phyloP scores from a whole-genome alignment of 1,140 invertebrate genomes.

The Anoplolepis gracilipes region DNA sequence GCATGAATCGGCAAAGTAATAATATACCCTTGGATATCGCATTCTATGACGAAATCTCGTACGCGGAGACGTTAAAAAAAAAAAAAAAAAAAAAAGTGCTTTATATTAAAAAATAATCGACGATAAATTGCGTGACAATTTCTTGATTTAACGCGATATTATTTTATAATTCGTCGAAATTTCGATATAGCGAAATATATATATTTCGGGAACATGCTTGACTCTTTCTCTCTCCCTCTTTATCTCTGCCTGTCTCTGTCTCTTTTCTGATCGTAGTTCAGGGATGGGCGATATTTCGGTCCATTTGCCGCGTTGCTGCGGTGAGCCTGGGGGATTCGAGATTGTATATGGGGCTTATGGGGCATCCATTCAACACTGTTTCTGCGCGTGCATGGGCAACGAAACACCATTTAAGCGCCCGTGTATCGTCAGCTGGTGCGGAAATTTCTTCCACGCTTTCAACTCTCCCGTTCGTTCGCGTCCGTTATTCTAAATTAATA shows the following conservation, averaged over 20 bases:
- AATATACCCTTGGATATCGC: no score
- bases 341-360: conserved; percentile 52
- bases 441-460: conserved; percentile 20
- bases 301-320: conserved; percentile 43
- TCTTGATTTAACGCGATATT: neutral
- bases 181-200: neutral
- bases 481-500: conserved; percentile 19
- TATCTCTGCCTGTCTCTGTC: neutral
- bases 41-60: no score
- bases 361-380: conserved; percentile 29
- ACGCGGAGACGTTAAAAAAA: no score
- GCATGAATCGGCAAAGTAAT: no score
- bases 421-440: conserved; percentile 1
- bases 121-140: neutral
- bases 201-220: neutral
- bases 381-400: neutral
- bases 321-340: conserved; percentile 32
- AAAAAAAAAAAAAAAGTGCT: no score
- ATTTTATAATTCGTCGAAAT: neutral
- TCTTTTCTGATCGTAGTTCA: conserved; percentile 8
- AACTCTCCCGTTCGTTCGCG: neutral
- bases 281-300: neutral
- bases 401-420: conserved; percentile 34
- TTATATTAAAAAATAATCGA: no score
- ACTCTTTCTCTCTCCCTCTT: neutral